Percentiles rank a stretch among this genome's conserved stretches.
Evolutionary conservation across 2,797 vertebrate species (phyloP).

Genomic region (Pelochelys cantorii): DNA sequence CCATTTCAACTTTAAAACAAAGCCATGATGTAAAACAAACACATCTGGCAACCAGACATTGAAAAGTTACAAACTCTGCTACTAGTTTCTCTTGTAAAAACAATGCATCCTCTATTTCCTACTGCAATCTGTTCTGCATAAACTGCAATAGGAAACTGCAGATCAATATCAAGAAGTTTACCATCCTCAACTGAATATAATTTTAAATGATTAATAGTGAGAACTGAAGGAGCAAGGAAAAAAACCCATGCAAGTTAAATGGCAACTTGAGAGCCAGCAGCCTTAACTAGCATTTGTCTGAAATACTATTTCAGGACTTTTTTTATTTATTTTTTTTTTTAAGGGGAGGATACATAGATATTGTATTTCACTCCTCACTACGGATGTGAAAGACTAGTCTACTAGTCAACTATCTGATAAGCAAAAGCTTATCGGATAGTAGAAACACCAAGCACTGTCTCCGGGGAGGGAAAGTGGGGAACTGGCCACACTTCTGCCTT

Average conservation of each 20-base stretch:
- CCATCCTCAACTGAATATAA: background rate
- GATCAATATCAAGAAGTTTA: background rate
- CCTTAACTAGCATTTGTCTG: background rate
- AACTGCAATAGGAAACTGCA: background rate
- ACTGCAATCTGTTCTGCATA: accelerated
- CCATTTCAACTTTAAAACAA: conserved; percentile 58
- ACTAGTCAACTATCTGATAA: too few species aligned
- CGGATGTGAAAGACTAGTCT: too few species aligned
- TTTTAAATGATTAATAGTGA: background rate
- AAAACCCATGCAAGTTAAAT: background rate
- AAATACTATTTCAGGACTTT: background rate
- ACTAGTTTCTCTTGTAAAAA: background rate
- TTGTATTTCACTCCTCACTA: background rate
- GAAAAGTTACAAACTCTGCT: background rate
- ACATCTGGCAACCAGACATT: background rate
- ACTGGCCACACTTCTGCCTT: too few species aligned
- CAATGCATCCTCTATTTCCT: background rate
- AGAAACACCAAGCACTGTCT: too few species aligned
- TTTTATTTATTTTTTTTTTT: background rate
- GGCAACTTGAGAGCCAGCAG: background rate
- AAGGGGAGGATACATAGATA: background rate
- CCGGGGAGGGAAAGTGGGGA: too few species aligned
- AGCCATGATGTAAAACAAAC: conserved; percentile 27
- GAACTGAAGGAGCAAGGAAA: background rate
- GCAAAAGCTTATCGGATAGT: too few species aligned